Base-by-base conservation (phyloP, 2,113 vertebrate species). In the Chrysemys picta region DNA sequence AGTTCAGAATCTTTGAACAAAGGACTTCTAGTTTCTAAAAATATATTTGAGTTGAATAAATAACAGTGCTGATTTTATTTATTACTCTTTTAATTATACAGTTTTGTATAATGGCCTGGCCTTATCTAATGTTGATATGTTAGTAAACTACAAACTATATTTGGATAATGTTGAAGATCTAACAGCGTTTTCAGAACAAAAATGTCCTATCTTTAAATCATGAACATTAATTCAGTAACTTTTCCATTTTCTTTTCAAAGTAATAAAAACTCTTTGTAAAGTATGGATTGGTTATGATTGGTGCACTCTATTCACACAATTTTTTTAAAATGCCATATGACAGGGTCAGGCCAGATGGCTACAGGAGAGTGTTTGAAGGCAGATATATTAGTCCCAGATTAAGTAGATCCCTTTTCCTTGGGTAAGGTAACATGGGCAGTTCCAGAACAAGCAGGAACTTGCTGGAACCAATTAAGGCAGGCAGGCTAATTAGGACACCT, bases 1-100 rank as follows among this genome's bases (percentile, higher is more conserved):
- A 80, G n/a, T 84, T 93, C 24, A 27, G 22, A 72, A 0, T 4
- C 0, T 38, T 13, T 0, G 56, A 54, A 0, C 53, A 78, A 25
- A 6, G 47, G 8, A 21, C 3, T 53, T 52, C n/a, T 76, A 52
- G 11, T 38, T 83, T 76, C 38, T 81, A 6, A 69, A 50, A 7
- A 47, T 59, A 5, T 31, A 6, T 85, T 85, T 85, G 25, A 31
- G n/a, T 31, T 45, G 11, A 38, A 42, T 79, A 27, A 16, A 38
- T 24, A 8, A 49, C 10, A 50, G 45, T 21, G 0, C 62, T 19
- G 24, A 1, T 81, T 79, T 6, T 42, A 42, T 89, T 4, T 80
- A 2, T 0, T n/a, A 1, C 3, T 78, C 9, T 65, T 57, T 47
- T 52, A 54, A 12, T 82, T 22, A 10, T 21, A 53, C 11, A 54